Conservation (phyloP, 1,140 invertebrate genomes). For the Lucilia sericata region DNA sequence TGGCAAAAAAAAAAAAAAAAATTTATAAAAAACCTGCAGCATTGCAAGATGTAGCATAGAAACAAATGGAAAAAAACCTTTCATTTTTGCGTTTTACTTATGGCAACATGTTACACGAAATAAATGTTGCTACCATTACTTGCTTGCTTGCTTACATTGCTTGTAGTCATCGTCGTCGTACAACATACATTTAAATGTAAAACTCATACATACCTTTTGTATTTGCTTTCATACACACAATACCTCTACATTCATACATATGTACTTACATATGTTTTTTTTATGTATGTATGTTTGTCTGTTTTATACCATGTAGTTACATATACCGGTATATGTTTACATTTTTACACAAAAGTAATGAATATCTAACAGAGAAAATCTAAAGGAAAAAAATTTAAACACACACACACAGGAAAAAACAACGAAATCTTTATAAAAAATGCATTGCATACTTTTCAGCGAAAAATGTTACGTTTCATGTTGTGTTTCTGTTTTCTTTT, state of each 20-base stretch:
- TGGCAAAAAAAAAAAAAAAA: background rate
- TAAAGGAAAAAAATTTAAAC: background rate
- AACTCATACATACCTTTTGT: too few species aligned
- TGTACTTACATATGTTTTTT: background rate
- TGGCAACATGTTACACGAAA: constrained; percentile 26
- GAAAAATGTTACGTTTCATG: background rate
- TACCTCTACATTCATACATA: background rate
- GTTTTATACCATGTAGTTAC: background rate
- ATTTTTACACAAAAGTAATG: constrained; percentile 24
- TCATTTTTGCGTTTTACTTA: constrained; percentile 7
- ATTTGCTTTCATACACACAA: background rate
- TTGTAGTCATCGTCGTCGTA: background rate
- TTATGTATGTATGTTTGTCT: background rate
- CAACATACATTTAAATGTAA: too few species aligned
- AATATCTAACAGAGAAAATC: constrained; percentile 5
- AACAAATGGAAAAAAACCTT: background rate
- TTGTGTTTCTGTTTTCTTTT: background rate
- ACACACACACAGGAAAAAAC: background rate
- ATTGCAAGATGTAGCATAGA: constrained; percentile 17
- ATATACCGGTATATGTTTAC: constrained; percentile 3
- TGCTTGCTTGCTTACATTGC: background rate
- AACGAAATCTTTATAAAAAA: constrained; percentile 1
- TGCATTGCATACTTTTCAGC: constrained; percentile 23
- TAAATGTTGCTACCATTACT: constrained; percentile 20
- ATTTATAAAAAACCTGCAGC: background rate